These are phyloP conservation scores for Labeo rohita DNA, from an alignment of 2,113 vertebrate genomes.

Conservation along the genomic window DNA sequence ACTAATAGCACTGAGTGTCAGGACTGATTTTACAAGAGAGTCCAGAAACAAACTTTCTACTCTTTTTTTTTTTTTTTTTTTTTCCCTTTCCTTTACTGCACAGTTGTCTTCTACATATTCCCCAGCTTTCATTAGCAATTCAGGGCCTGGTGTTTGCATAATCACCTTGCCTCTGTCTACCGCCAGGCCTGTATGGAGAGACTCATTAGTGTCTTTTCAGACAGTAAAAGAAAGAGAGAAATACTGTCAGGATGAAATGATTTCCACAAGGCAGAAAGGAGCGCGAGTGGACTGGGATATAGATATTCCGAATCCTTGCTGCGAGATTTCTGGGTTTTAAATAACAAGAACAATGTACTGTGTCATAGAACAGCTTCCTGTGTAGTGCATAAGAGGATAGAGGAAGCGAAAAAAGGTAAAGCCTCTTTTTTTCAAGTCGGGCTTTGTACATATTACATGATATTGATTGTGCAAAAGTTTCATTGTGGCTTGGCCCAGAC, in stretches of 20 bases:
- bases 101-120: slow-evolving; percentile 48
- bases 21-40: slow-evolving; percentile 69
- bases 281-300: slow-evolving; percentile 10
- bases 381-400: slow-evolving; percentile 1
- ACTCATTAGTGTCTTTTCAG: slow-evolving; percentile 67
- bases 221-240: slow-evolving; percentile 48
- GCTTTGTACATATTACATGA: slow-evolving; percentile 44
- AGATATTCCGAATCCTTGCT: slow-evolving; percentile 18
- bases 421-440: slow-evolving; percentile 20
- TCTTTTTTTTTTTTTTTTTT: slow-evolving; percentile 39
- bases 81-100: slow-evolving; percentile 7
- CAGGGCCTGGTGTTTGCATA: slow-evolving; percentile 67
- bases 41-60: slow-evolving; percentile 65
- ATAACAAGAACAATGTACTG: slow-evolving; percentile 1
- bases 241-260: slow-evolving; percentile 51
- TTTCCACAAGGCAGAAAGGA: slow-evolving; percentile 40
- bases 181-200: slow-evolving; percentile 60
- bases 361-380: not conserved
- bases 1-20: slow-evolving; percentile 69
- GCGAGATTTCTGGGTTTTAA: not conserved
- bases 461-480: slow-evolving; percentile 44
- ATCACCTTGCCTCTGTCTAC: slow-evolving; percentile 64
- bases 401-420: slow-evolving; percentile 7
- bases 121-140: slow-evolving; percentile 64
- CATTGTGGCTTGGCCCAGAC: slow-evolving; percentile 12